These are phyloP conservation scores for Nematostella vectensis DNA, from an alignment of 92 coral and sea anemone genomes.

Conservation along the genomic window DNA sequence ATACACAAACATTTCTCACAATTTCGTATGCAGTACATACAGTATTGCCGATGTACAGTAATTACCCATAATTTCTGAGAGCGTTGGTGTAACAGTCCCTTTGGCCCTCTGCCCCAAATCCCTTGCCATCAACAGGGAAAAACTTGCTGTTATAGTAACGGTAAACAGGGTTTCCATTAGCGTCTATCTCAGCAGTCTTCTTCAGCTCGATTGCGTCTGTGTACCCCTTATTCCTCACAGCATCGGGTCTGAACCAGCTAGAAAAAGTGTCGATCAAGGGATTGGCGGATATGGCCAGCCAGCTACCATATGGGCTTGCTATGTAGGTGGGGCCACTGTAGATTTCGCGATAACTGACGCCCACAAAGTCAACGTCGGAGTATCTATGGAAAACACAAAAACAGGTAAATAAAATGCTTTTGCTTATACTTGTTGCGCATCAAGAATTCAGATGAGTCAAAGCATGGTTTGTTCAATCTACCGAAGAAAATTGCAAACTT, in stretches of 20 bases:
- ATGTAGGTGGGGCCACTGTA: constrained; percentile 59
- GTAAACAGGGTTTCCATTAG: constrained; percentile 50
- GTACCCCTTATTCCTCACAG: constrained; percentile 48
- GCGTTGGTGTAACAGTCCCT: constrained; percentile 87
- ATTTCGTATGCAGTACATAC: no score
- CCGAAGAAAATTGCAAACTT: no score
- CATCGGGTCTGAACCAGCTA: constrained; percentile 62
- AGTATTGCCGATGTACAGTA: no score
- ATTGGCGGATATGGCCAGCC: constrained; percentile 55
- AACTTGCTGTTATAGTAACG: constrained; percentile 57
- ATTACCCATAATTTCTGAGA: constrained; percentile 90
- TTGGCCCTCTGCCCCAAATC: constrained; percentile 94
- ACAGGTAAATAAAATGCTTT: background rate
- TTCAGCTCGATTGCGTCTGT: constrained; percentile 47
- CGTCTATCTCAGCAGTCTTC: constrained; percentile 51
- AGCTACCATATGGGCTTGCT: constrained; percentile 86
- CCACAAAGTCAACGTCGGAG: constrained; percentile 73
- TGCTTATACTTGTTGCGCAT: no score
- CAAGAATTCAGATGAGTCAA: background rate
- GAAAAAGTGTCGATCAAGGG: constrained; percentile 55
- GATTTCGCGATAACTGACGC: constrained; percentile 35
- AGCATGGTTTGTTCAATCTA: no score
- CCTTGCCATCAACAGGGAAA: constrained; percentile 93
- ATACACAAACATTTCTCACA: no score
- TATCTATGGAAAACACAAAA: constrained; percentile 24